phyloP scores from a whole-genome alignment of 1,140 invertebrate species.

The Zaprionus camerounensis region DNA sequence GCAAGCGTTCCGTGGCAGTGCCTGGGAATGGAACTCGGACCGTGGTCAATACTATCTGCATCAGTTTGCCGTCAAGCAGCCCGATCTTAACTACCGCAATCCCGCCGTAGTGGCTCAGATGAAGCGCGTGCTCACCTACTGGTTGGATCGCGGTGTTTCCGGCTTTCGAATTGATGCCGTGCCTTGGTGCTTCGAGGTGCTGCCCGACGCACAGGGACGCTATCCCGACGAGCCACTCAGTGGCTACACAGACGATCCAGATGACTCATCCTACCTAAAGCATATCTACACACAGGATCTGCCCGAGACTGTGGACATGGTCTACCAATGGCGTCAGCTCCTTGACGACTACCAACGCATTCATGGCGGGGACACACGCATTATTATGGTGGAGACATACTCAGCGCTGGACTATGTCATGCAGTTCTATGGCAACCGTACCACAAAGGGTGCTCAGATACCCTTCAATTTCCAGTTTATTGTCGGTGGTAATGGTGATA shows the following conservation, averaged over 20 bases:
- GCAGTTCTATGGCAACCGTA: constrained; percentile 86
- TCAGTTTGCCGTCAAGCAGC: constrained; percentile 87
- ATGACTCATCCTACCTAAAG: constrained; percentile 86
- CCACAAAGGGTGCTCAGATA: constrained; percentile 85
- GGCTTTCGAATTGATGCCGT: constrained; percentile 90
- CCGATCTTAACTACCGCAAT: constrained; percentile 90
- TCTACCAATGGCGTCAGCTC: constrained; percentile 87
- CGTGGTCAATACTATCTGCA: constrained; percentile 89
- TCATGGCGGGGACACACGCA: constrained; percentile 85
- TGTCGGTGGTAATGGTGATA: constrained; percentile 76
- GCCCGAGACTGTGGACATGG: constrained; percentile 86
- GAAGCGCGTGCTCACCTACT: constrained; percentile 89
- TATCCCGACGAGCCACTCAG: constrained; percentile 87
- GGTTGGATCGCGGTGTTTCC: constrained; percentile 90
- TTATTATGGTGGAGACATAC: constrained; percentile 91
- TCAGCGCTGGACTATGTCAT: constrained; percentile 84
- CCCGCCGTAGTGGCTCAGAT: constrained; percentile 87
- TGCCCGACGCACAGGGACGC: constrained; percentile 80
- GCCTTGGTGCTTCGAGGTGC: constrained; percentile 86
- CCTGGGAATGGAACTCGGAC: constrained; percentile 87
- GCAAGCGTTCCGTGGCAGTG: constrained; percentile 86
- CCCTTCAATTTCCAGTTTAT: constrained; percentile 87
- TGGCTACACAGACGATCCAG: constrained; percentile 80
- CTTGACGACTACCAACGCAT: constrained; percentile 85
- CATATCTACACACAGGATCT: constrained; percentile 88